Percentiles rank a stretch among this genome's conserved stretches.
Evolutionary conservation across 2,888 invertebrate species (phyloP).

Genomic region (Trichopria drosophilae): DNA sequence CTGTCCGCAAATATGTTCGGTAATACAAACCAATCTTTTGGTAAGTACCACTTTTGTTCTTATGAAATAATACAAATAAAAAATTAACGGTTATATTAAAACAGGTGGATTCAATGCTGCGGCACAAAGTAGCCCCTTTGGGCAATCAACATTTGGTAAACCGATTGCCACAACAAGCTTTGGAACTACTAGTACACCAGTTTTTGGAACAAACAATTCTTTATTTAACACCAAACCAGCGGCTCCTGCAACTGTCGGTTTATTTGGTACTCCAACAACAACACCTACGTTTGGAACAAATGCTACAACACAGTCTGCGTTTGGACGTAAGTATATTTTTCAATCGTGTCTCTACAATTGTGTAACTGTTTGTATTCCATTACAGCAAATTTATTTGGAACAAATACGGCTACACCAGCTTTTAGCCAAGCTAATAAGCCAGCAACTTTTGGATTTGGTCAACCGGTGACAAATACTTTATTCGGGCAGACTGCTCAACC

Average conservation of each 20-base stretch:
- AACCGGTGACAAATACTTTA: constrained; percentile 62
- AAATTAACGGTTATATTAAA: neutral
- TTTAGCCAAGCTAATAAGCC: constrained; percentile 68
- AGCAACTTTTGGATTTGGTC: constrained; percentile 67
- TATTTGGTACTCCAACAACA: constrained; percentile 68
- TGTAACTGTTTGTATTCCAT: neutral
- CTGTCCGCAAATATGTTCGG: too few relatives aligned
- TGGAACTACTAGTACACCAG: constrained; percentile 66
- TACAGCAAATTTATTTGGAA: constrained; percentile 66
- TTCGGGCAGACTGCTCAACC: constrained; percentile 65
- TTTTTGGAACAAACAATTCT: constrained; percentile 69
- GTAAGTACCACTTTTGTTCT: too few relatives aligned
- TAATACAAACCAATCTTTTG: too few relatives aligned
- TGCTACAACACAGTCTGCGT: constrained; percentile 61
- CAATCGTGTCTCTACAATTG: constrained; percentile 25
- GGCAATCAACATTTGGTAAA: constrained; percentile 62
- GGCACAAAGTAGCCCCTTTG: constrained; percentile 62
- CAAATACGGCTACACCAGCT: constrained; percentile 62
- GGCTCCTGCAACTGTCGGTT: constrained; percentile 60
- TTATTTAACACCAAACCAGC: constrained; percentile 63
- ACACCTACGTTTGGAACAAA: constrained; percentile 70
- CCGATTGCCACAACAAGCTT: constrained; percentile 66
- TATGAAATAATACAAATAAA: too few relatives aligned
- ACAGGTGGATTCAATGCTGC: constrained; percentile 61
- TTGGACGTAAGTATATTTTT: constrained; percentile 47